Percentiles rank a stretch among this genome's conserved stretches.
Evolutionary conservation across 2,888 invertebrate species (phyloP).

Genomic region (Coenonympha glycerion): DNA sequence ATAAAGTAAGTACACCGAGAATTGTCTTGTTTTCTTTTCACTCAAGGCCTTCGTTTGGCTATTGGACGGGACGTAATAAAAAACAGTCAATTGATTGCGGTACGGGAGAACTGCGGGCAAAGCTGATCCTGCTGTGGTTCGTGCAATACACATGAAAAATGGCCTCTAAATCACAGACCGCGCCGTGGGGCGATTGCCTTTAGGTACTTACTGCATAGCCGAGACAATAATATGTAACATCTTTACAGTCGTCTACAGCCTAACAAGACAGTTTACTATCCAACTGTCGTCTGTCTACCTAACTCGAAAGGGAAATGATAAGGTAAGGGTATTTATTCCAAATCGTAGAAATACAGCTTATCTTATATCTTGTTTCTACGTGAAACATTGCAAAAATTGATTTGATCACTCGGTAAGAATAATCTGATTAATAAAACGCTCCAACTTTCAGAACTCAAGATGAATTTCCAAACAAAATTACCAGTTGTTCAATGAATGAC

Average conservation of each 20-base stretch:
- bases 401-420: no score
- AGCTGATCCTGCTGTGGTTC: slow-evolving; percentile 36
- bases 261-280: neutral
- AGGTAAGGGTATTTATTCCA: no score
- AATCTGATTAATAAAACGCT: no score
- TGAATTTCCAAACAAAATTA: no score
- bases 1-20: slow-evolving; percentile 1
- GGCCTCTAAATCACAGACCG: slow-evolving; percentile 51
- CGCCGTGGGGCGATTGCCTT: slow-evolving; percentile 40
- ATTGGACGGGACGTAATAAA: slow-evolving; percentile 44
- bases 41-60: slow-evolving; percentile 17
- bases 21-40: slow-evolving; percentile 5
- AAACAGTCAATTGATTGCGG: slow-evolving; percentile 55
- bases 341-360: no score
- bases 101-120: slow-evolving; percentile 32
- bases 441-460: no score
- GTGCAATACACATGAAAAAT: slow-evolving; percentile 57
- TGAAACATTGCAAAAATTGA: no score
- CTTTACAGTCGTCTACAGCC: slow-evolving; percentile 12
- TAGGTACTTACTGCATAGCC: slow-evolving; percentile 16
- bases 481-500: no score
- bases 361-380: no score
- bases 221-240: slow-evolving; percentile 19
- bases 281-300: no score
- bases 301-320: no score